phyloP scores from a whole-genome alignment of 1,140 invertebrate genomes.

The Nomia melanderi region DNA sequence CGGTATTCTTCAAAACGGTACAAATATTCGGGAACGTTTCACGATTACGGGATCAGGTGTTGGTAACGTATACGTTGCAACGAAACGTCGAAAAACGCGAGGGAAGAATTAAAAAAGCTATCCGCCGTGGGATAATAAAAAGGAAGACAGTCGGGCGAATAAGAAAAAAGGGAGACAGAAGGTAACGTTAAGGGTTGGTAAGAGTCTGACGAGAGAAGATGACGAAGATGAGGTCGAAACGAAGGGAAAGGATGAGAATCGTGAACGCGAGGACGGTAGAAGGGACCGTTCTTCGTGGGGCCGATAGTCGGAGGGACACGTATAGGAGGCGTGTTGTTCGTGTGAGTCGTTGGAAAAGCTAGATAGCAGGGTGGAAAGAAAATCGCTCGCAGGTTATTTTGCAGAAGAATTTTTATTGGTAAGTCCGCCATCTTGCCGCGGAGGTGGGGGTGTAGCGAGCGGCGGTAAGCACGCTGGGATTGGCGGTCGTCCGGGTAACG shows the following conservation, averaged over 20 bases:
- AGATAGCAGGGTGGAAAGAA: conserved; percentile 68
- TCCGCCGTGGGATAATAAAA: conserved; percentile 74
- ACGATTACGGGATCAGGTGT: too few relatives aligned
- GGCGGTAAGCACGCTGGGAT: conserved; percentile 48
- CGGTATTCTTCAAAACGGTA: too few relatives aligned
- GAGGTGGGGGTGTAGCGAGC: conserved; percentile 34
- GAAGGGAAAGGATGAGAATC: conserved; percentile 23
- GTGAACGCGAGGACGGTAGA: conserved; percentile 1
- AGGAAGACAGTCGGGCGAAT: conserved; percentile 61
- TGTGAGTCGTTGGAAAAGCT: conserved; percentile 57
- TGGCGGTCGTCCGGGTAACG: conserved; percentile 75
- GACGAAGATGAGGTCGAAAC: conserved; percentile 13
- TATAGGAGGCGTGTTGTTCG: conserved; percentile 24
- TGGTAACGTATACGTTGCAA: too few relatives aligned
- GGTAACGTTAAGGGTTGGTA: conserved; percentile 15
- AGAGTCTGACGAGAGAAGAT: conserved; percentile 10
- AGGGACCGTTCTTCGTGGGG: conserved; percentile 32
- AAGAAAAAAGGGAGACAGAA: conserved; percentile 64
- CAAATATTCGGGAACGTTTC: too few relatives aligned
- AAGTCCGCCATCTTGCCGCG: conserved; percentile 73
- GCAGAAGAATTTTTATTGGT: conserved; percentile 80
- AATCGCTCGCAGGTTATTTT: conserved; percentile 80
- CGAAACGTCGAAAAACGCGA: too few relatives aligned
- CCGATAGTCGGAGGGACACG: conserved; percentile 14
- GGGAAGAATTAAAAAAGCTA: conserved; percentile 79